Base-by-base conservation (phyloP, 2,113 vertebrate genomes). In the Upupa epops region DNA sequence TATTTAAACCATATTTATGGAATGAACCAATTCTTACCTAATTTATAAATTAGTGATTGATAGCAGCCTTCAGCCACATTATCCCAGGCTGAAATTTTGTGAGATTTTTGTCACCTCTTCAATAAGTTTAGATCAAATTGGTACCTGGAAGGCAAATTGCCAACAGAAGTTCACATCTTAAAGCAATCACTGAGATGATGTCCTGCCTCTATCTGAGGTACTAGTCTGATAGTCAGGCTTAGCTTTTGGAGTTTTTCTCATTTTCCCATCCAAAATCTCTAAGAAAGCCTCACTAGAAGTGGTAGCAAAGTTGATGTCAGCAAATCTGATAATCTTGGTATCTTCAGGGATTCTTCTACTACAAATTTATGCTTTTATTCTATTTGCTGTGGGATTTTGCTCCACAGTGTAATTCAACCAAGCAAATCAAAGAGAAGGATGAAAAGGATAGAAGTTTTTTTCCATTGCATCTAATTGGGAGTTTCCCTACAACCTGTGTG, bases 401-500 rank as follows among this genome's bases (percentile, higher is more conserved):
- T 71, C 46, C 20, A 6, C 48, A 45, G 12, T 32, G 26, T 48
- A 83, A 69, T 56, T 78, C 63, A 90, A 61, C 24, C 0, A 0
- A 93, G 29, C 64, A 84, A 92, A 84, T 55, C 48, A 63, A 73
- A 68, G 28, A 84, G 46, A 45, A 76, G 48, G 48, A 52, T 40
- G 15, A 73, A 93, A 86, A 87, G 71, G 29, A 89, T 69, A 89
- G 36, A 89, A 70, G 32, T 92, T 89, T 80, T 40, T 89, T 87
- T 79, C 74, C 31, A 46, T 52, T 71, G 68, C 52, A 60, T 83
- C 88, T 81, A 90, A 82, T 40, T 79, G 54, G 46, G 84, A 76
- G 84, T 88, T 93, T 92, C 89, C 36, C 56, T 64, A 89, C 86
- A 88, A 83, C 87, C 81, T 93, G 93, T 90, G 95, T 83, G 88